Percentiles rank a stretch among this genome's conserved stretches.
These are phyloP conservation scores for Papilio machaon DNA, from an alignment of 1,140 invertebrate species.

Conservation along the genomic window DNA sequence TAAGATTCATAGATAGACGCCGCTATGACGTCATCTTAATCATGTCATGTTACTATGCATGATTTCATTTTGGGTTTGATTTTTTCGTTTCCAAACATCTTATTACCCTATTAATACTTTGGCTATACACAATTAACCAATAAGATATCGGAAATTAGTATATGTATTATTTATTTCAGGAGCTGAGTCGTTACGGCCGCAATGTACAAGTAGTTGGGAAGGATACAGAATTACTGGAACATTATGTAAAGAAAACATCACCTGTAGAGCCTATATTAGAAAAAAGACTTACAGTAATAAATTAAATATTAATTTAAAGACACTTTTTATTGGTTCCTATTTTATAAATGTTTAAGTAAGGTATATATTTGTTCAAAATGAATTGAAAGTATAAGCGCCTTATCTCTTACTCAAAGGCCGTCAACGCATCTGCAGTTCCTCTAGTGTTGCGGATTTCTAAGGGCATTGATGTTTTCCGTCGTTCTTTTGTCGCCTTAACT, in stretches of 20 bases:
- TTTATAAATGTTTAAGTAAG: neutral
- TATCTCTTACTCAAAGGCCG: no score
- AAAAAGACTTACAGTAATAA: slow-evolving; percentile 65
- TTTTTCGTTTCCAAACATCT: neutral
- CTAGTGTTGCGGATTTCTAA: no score
- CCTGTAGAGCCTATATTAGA: slow-evolving; percentile 57
- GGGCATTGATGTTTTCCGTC: no score
- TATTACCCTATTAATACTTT: neutral
- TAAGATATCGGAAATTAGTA: slow-evolving; percentile 4
- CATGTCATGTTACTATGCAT: no score
- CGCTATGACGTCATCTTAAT: no score
- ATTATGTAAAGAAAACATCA: slow-evolving; percentile 54
- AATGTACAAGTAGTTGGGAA: slow-evolving; percentile 52
- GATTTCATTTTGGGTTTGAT: neutral
- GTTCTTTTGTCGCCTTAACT: no score
- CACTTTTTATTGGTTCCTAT: neutral
- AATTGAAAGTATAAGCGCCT: no score
- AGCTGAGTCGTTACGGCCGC: slow-evolving; percentile 52
- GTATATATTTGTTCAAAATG: neutral
- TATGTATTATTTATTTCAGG: slow-evolving; percentile 54
- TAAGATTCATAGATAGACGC: no score
- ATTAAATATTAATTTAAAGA: slow-evolving; percentile 42
- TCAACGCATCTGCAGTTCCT: no score
- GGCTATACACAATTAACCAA: neutral
- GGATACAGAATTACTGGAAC: slow-evolving; percentile 57